Evolutionary conservation across 2,888 invertebrate genomes (phyloP), one percentile per base, ranked within the genome.

Genomic region (Sepiola atlantica): DNA sequence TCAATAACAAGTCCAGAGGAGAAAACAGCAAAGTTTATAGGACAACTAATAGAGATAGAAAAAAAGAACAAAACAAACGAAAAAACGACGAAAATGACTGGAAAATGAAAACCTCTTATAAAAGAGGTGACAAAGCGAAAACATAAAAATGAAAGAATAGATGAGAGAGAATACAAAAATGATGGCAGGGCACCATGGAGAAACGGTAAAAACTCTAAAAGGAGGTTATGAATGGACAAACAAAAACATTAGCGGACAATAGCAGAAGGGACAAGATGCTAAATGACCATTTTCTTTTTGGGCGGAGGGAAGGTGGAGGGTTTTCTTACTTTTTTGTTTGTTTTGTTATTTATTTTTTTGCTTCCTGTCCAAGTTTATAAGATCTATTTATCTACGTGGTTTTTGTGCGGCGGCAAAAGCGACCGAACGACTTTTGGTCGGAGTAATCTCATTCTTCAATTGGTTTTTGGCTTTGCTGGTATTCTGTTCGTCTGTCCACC

Each of bases 401-500:
- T 45, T 45, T 77, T 77, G 77, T 77, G n/a, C n/a, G 45, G 77
- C 77, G n/a, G 77, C 77, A 77, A 77, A 77, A 77, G 77, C n/a
- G 77, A 77, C 77, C 21, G 21, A 28, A 10, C 32, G 77, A 77
- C 77, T 77, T 77, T n/a, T 77, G 77, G 45, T 32, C 32, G n/a
- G 45, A 45, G 45, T 32, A 77, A 77, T 77, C 77, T 77, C 32
- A 77, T 77, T 77, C 32, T 77, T 77, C 77, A 77, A 77, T 77
- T 77, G 77, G 77, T 77, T 77, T 77, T 77, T 77, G 32, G 77
- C 77, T 77, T 77, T 77, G 77, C 77, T 77, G 32, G 77, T 77
- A 77, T 77, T 77, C n/a, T n/a, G 77, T 61, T 61, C 28, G n/a
- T 77, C 77, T 77, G n/a, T 77, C 77, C 77, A 77, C 32, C 77